Base-by-base conservation (phyloP, 2,113 vertebrate genomes). In the Ciconia stormi region DNA sequence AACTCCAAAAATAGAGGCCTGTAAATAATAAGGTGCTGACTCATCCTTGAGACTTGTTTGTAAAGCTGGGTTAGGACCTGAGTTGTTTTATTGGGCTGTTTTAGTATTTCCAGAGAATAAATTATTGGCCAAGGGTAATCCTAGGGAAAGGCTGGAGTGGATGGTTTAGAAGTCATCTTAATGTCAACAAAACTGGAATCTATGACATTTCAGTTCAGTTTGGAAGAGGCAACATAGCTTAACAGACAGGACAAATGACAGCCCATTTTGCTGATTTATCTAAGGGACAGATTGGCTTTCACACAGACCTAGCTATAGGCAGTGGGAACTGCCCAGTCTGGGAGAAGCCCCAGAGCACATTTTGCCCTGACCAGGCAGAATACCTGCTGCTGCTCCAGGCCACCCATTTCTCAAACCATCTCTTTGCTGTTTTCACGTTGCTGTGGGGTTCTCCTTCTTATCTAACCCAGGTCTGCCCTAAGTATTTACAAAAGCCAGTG, bases 1-100 rank as follows among this genome's bases (percentile, higher is more conserved):
- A 86, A 55, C 85, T 93, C 93, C 78, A 76, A 4, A 89, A 96
- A 95, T 96, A 97, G 95, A 93, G 88, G 19, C 36, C 71, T 94
- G 88, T 88, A 96, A 94, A 93, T 94, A 77, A 70, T 66, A 94
- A 97, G 92, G 79, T 86, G 92, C 93, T 92, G 93, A 94, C 16
- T 93, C 88, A 71, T 34, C 50, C 29, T 30, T 56, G 78, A 90
- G 67, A 83, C 55, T 83, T 86, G 29, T 90, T 83, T 94, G 74
- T 55, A 90, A 90, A 93, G 79, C 70, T 53, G 61, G n/a, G 20
- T 80, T 83, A 90, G 71, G 30, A 90, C 25, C 78, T 10, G 32
- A 61, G 62, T 4, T 81, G 47, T 85, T 92, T 89, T 70, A 90
- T 22, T 47, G 58, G 49, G 25, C 55, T 59, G 49, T 88, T 96